Conservation (phyloP, 1,140 invertebrate genomes). For the Drosophila tristis region DNA sequence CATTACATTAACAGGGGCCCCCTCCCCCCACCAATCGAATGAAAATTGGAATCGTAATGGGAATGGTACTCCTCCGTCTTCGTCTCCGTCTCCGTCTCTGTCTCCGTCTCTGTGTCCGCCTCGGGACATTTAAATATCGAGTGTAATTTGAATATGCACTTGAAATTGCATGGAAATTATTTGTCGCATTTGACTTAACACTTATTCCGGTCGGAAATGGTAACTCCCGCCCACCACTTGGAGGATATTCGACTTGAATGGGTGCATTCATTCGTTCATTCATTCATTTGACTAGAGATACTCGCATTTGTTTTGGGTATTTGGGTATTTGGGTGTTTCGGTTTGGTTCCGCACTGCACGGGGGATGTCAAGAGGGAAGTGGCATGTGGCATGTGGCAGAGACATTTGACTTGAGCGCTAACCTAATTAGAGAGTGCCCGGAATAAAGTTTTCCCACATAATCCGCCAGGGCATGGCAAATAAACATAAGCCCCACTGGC, state of each 20-base stretch:
- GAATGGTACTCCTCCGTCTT: too few relatives aligned
- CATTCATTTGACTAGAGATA: conserved; percentile 4
- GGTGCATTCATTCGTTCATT: conserved; percentile 21
- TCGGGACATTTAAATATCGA: conserved; percentile 63
- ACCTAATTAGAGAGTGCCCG: conserved; percentile 8
- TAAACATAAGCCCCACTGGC: conserved; percentile 4
- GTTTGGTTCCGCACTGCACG: conserved; percentile 14
- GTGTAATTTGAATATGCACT: conserved; percentile 81
- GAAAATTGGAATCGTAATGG: conserved; percentile 8
- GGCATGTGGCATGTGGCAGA: conserved; percentile 34
- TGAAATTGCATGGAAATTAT: conserved; percentile 79
- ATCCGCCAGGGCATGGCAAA: conserved; percentile 20
- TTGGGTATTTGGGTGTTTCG: neutral
- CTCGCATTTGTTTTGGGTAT: conserved; percentile 54
- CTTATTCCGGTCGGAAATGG: conserved; percentile 79
- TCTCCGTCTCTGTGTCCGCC: too few relatives aligned
- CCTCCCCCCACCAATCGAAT: conserved; percentile 43
- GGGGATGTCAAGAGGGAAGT: conserved; percentile 15
- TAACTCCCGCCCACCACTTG: conserved; percentile 27
- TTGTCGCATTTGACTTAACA: conserved; percentile 61
- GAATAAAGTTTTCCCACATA: conserved; percentile 7
- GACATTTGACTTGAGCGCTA: conserved; percentile 9
- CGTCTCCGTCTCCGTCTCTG: too few relatives aligned
- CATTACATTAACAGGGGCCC: conserved; percentile 75
- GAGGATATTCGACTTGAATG: conserved; percentile 42